Base-by-base conservation (phyloP, 1,140 invertebrate genomes). In the Drosophila ambigua region DNA sequence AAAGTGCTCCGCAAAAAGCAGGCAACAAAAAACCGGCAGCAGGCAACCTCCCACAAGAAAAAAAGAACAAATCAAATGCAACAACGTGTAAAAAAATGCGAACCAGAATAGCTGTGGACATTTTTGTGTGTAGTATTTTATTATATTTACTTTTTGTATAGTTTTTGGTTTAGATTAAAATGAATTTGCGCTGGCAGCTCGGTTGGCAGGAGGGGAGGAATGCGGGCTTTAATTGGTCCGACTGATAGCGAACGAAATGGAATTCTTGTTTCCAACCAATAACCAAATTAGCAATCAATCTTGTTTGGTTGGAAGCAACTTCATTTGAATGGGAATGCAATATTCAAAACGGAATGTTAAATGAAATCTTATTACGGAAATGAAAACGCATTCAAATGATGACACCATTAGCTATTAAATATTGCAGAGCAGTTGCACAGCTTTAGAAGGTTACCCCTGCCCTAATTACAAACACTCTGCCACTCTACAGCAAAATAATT, bases 211-310 rank as follows among this genome's bases (percentile, higher is more conserved):
- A 35, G 35, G 35, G 4, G 35, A 13, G 35, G 35, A 4, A 9
- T 35, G 9, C 2, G 2, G 31, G 11, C 35, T 39, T 58, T 69
- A 69, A 69, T 69, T 69, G 68, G 64, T 16, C 24, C 66, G n/a
- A 24, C 35, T 35, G 63, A 68, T 41, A 26, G 66, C 31, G 15
- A 0, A 8, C 23, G 44, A 52, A 64, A 54, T 41, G 13, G 24
- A 49, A 55, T 55, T 67, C 35, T 13, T 67, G 50, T 28, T n/a
- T 23, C 2, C 1, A 46, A 26, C 39, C 66, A 48, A 20, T 9
- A 69, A 69, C 51, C 64, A 39, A 69, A 69, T 68, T 67, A 69
- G 35, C 45, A 51, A 69, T 69, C 44, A 68, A 69, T 69, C 64
- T 69, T 68, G 51, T 69, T 69, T 43, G 50, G 51, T 31, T 6